Conservation (phyloP, 2,797 vertebrate species). For the Helicolenus hilgendorfi region DNA sequence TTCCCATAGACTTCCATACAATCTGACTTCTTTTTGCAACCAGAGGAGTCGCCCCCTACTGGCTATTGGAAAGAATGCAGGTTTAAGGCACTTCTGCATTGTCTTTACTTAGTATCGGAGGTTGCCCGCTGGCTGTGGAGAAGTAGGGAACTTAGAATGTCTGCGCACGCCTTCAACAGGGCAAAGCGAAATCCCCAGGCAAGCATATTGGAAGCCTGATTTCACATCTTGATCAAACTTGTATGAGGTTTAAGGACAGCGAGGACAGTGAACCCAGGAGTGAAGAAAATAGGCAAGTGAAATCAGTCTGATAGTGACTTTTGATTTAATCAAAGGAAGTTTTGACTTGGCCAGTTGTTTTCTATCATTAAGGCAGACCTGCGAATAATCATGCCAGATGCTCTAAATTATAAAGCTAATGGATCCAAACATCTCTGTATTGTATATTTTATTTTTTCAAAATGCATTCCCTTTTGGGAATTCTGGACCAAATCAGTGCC, state of each 20-base stretch:
- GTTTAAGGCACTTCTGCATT: too few relatives aligned
- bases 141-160: background rate
- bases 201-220: background rate
- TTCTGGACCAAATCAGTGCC: background rate
- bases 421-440: background rate
- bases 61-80: too few relatives aligned
- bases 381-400: background rate
- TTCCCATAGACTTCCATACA: too few relatives aligned
- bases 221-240: background rate
- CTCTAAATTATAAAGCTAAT: too few relatives aligned
- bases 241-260: too few relatives aligned
- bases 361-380: background rate
- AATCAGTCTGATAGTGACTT: too few relatives aligned
- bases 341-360: background rate
- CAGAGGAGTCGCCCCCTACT: too few relatives aligned
- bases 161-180: background rate
- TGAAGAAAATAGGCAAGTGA: background rate
- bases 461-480: background rate
- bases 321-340: too few relatives aligned
- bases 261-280: background rate
- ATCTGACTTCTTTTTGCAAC: too few relatives aligned
- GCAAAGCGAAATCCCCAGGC: background rate
- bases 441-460: background rate
- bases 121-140: background rate
- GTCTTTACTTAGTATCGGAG: too few relatives aligned